Percentiles rank a stretch among this genome's conserved stretches.
Evolutionary conservation across 2,113 vertebrate genomes (phyloP).

Genomic region (Protomyctophum bolini): DNA sequence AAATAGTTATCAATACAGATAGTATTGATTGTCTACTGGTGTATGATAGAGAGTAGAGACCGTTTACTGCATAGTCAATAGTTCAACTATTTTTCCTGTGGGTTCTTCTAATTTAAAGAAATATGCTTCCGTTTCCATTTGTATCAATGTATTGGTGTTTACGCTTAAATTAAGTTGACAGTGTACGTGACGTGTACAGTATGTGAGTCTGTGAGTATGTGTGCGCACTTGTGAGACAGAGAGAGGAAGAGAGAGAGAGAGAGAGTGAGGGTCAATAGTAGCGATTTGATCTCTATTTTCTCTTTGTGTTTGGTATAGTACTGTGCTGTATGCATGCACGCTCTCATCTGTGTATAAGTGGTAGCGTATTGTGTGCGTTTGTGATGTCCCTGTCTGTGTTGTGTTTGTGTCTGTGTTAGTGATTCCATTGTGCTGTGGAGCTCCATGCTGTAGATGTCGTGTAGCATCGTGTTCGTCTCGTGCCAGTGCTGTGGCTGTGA

Average conservation of each 20-base stretch:
- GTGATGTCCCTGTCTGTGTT: not conserved
- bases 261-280: not conserved
- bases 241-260: not conserved
- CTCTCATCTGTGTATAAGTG: conserved; percentile 29
- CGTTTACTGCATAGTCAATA: conserved; percentile 26
- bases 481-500: conserved; percentile 32
- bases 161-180: conserved; percentile 37
- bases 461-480: conserved; percentile 24
- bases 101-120: conserved; percentile 73
- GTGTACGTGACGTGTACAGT: conserved; percentile 13
- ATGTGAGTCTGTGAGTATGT: conserved; percentile 14
- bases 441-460: not conserved
- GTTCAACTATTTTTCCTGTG: conserved; percentile 78
- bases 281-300: conserved; percentile 21
- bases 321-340: conserved; percentile 51
- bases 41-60: conserved; percentile 28
- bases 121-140: conserved; percentile 71
- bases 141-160: conserved; percentile 65
- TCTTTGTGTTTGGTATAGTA: conserved; percentile 27
- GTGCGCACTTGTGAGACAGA: not conserved
- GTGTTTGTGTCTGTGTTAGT: not conserved
- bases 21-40: too few species aligned
- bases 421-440: not conserved
- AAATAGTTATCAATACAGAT: conserved; percentile 39
- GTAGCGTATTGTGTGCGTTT: not conserved